phyloP scores from a whole-genome alignment of 2,113 vertebrate genomes.

The Benitochromis conjunctus region DNA sequence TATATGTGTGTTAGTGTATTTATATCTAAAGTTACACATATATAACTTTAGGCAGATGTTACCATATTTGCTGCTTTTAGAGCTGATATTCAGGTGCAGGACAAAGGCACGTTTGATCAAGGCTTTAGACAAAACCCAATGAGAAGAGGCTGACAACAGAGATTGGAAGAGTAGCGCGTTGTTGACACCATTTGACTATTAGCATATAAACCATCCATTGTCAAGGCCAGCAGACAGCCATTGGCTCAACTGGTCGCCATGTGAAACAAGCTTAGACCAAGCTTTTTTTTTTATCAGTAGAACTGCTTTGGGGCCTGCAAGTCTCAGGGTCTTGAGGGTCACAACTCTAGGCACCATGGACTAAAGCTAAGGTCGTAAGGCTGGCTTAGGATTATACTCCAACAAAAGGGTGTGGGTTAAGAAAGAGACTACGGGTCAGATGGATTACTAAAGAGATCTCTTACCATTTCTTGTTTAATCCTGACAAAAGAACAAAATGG shows the following conservation, averaged over 20 bases:
- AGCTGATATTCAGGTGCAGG: neutral
- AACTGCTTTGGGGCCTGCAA: neutral
- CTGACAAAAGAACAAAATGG: conserved; percentile 33
- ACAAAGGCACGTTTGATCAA: conserved; percentile 34
- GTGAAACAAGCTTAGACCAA: conserved; percentile 42
- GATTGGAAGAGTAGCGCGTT: neutral
- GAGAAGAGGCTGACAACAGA: conserved; percentile 1
- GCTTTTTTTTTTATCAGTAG: conserved; percentile 16
- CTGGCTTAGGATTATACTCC: conserved; percentile 30
- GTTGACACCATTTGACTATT: conserved; percentile 36
- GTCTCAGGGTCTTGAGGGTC: conserved; percentile 27
- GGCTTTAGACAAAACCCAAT: conserved; percentile 5
- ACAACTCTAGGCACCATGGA: neutral
- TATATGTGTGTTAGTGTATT: neutral
- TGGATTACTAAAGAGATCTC: conserved; percentile 35
- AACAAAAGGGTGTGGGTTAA: conserved; percentile 26
- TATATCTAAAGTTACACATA: too few species aligned
- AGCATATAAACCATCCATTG: conserved; percentile 38
- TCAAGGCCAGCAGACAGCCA: conserved; percentile 51
- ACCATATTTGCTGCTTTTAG: neutral
- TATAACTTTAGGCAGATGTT: neutral
- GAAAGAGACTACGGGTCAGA: conserved; percentile 15
- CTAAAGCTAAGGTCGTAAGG: conserved; percentile 47
- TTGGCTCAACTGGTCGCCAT: conserved; percentile 25
- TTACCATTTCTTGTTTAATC: conserved; percentile 37